phyloP scores from a whole-genome alignment of 1,140 invertebrate species.

The Ooceraea biroi region DNA sequence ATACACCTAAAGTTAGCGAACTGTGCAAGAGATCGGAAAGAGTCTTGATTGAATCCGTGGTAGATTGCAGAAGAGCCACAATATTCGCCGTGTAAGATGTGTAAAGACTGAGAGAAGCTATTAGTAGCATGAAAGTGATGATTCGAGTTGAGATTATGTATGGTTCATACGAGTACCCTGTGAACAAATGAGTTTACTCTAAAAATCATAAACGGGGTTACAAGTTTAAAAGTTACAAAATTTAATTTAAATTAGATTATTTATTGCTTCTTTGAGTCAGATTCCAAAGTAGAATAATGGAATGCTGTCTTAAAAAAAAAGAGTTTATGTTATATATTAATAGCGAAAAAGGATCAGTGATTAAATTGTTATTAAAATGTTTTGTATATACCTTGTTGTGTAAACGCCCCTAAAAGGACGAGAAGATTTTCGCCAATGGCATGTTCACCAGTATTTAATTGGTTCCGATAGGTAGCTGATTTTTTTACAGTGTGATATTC shows the following conservation, averaged over 20 bases:
- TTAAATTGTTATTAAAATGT: background rate
- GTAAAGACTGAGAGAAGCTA: constrained; percentile 83
- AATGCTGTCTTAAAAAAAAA: too few species aligned
- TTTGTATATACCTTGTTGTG: constrained; percentile 78
- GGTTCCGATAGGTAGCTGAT: constrained; percentile 4
- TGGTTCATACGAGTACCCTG: constrained; percentile 79
- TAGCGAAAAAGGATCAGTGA: background rate
- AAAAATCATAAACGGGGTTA: background rate
- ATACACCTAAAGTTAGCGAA: constrained; percentile 87
- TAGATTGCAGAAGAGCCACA: constrained; percentile 88
- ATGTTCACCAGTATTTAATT: constrained; percentile 48
- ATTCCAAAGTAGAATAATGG: too few species aligned
- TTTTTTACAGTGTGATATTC: constrained; percentile 67
- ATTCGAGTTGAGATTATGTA: constrained; percentile 74
- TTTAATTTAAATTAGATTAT: too few species aligned
- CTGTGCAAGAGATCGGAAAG: constrained; percentile 88
- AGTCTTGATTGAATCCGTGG: constrained; percentile 87
- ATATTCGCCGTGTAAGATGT: constrained; percentile 90
- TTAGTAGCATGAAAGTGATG: constrained; percentile 76
- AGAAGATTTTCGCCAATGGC: constrained; percentile 76
- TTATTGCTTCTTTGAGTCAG: too few species aligned
- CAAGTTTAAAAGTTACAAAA: too few species aligned
- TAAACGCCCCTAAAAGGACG: constrained; percentile 76
- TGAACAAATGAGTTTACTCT: background rate
- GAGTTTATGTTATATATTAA: too few species aligned